A percentile compares a stretch with the other conserved stretches of the same genome.
These are phyloP conservation scores for Drosophila oshimai DNA, from an alignment of 1,140 invertebrate genomes.

Conservation along the genomic window DNA sequence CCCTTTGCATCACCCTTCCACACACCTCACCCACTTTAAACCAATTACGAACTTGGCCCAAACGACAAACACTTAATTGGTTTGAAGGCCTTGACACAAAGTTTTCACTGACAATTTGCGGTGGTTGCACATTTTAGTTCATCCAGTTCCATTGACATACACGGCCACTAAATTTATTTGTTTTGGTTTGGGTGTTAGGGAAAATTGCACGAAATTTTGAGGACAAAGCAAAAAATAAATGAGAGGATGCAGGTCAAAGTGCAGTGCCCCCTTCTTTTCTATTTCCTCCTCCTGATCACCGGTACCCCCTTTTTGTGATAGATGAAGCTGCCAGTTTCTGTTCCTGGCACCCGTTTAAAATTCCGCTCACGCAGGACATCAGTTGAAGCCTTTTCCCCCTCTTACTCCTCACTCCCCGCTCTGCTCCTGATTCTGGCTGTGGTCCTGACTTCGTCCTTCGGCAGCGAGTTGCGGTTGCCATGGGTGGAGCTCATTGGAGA, in stretches of 20 bases:
- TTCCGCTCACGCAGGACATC: slow-evolving; percentile 52
- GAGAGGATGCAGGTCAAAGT: slow-evolving; percentile 51
- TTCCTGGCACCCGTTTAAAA: slow-evolving; percentile 57
- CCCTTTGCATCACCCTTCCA: background rate
- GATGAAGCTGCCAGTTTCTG: slow-evolving; percentile 42
- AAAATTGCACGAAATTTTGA: slow-evolving; percentile 24
- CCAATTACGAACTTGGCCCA: slow-evolving; percentile 38
- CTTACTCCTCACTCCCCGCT: background rate
- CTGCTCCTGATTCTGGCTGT: slow-evolving; percentile 7
- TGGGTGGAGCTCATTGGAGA: background rate
- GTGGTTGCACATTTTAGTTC: background rate
- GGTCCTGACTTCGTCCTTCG: slow-evolving; percentile 7
- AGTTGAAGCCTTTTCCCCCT: background rate
- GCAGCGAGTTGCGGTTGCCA: slow-evolving; percentile 23
- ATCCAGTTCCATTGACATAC: background rate
- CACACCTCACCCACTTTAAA: slow-evolving; percentile 1
- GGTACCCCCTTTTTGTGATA: slow-evolving; percentile 16
- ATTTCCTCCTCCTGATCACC: background rate
- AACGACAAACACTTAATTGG: slow-evolving; percentile 20
- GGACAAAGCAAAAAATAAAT: slow-evolving; percentile 38
- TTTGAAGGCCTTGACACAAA: slow-evolving; percentile 14
- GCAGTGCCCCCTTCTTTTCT: background rate
- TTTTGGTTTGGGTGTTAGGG: slow-evolving; percentile 2
- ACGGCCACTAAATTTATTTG: slow-evolving; percentile 21
- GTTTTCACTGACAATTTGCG: slow-evolving; percentile 19